A percentile compares a stretch with the other conserved stretches of the same genome.
Evolutionary conservation across 2,888 invertebrate genomes (phyloP).

Genomic region (Diaphora mendica): DNA sequence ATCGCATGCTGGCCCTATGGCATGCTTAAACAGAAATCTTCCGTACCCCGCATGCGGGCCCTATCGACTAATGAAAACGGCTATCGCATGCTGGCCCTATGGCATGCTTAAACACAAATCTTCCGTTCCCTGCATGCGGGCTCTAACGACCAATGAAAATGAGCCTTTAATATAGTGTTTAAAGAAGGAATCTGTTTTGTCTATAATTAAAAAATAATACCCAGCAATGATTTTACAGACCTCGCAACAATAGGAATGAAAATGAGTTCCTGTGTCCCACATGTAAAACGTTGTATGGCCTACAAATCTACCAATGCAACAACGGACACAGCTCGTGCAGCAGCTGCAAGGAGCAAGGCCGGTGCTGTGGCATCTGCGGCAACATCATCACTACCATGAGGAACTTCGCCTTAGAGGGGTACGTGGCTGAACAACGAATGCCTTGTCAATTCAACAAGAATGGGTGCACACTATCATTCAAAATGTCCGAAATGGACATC

Average conservation of each 20-base stretch:
- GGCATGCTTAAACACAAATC: too few relatives aligned
- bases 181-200: not conserved
- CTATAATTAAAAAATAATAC: not conserved
- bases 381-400: slow-evolving; percentile 58
- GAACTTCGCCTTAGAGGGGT: slow-evolving; percentile 64
- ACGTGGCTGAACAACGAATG: slow-evolving; percentile 53
- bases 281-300: slow-evolving; percentile 55
- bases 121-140: too few relatives aligned
- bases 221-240: slow-evolving; percentile 9
- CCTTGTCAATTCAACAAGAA: slow-evolving; percentile 60
- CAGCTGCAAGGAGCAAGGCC: slow-evolving; percentile 47
- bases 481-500: slow-evolving; percentile 54
- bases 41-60: too few relatives aligned
- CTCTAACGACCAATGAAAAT: too few relatives aligned
- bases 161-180: too few relatives aligned
- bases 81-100: too few relatives aligned
- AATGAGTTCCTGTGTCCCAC: slow-evolving; percentile 59
- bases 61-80: too few relatives aligned
- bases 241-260: slow-evolving; percentile 33
- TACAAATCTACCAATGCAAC: slow-evolving; percentile 65
- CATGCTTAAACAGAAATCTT: too few relatives aligned
- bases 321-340: slow-evolving; percentile 66
- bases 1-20: too few relatives aligned
- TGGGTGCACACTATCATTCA: slow-evolving; percentile 64
- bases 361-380: slow-evolving; percentile 59